phyloP scores from a whole-genome alignment of 2,113 vertebrate species.

The Tupaia chinensis region DNA sequence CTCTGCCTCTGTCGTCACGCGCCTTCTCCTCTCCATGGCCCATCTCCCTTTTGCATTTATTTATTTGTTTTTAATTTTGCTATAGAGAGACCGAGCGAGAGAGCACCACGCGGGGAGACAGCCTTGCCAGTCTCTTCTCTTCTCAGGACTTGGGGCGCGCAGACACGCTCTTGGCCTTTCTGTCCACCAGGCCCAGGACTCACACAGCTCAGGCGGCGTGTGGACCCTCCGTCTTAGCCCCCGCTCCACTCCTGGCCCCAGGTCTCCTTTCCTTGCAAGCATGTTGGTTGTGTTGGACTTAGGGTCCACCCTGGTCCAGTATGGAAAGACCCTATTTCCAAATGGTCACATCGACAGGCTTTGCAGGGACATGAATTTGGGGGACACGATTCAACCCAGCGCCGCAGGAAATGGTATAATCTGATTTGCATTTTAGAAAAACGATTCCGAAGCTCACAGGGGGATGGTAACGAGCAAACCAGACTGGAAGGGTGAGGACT shows the following conservation, averaged over 20 bases:
- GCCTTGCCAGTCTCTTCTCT: too few relatives aligned
- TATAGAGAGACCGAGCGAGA: too few relatives aligned
- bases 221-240: too few relatives aligned
- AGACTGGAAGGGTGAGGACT: not conserved
- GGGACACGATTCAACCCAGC: not conserved
- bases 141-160: too few relatives aligned
- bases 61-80: too few relatives aligned
- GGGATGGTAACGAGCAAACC: not conserved
- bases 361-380: not conserved
- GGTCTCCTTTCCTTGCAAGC: not conserved
- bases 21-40: not conserved
- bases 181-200: too few relatives aligned
- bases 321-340: not conserved
- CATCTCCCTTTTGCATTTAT: too few relatives aligned
- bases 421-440: conserved; percentile 22
- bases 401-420: not conserved
- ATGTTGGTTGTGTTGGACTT: not conserved
- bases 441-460: not conserved
- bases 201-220: too few relatives aligned
- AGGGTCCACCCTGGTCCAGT: not conserved
- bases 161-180: too few relatives aligned
- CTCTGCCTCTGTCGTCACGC: too few relatives aligned
- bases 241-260: not conserved
- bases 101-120: too few relatives aligned
- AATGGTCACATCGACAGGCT: not conserved